These are phyloP conservation scores for Apocheima hispidaria DNA, from an alignment of 2,888 invertebrate species.

Conservation along the genomic window DNA sequence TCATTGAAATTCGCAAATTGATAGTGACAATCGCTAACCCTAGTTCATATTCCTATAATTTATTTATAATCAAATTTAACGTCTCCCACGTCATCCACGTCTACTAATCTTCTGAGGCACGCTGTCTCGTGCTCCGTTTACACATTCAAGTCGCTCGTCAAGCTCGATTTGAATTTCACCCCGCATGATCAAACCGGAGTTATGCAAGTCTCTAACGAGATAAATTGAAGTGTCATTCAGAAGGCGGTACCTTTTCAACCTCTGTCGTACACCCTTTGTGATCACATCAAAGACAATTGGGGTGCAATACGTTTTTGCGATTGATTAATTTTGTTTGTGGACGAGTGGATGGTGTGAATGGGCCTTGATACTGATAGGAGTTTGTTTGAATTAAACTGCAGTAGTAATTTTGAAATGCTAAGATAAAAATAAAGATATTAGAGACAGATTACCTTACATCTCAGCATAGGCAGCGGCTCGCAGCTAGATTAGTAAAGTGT, in stretches of 20 bases:
- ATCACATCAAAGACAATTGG: slow-evolving; percentile 60
- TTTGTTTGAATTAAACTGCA: background rate
- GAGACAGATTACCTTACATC: too few relatives aligned
- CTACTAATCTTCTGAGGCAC: slow-evolving; percentile 32
- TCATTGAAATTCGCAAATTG: too few relatives aligned
- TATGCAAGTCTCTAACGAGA: slow-evolving; percentile 64
- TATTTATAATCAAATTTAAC: background rate
- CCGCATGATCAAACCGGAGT: slow-evolving; percentile 59
- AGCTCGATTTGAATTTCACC: slow-evolving; percentile 66
- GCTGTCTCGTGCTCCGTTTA: slow-evolving; percentile 37
- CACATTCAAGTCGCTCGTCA: slow-evolving; percentile 39
- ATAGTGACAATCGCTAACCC: too few relatives aligned
- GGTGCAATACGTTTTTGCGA: slow-evolving; percentile 34
- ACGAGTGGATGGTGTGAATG: slow-evolving; percentile 17
- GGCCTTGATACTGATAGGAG: slow-evolving; percentile 16
- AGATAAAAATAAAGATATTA: too few relatives aligned
- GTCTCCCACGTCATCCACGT: background rate
- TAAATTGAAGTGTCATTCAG: slow-evolving; percentile 67
- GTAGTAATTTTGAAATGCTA: too few relatives aligned
- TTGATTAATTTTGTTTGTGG: slow-evolving; percentile 36
- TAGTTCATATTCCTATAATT: background rate
- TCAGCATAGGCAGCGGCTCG: too few relatives aligned
- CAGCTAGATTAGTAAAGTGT: too few relatives aligned
- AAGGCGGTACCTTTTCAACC: slow-evolving; percentile 64
- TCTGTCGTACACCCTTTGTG: slow-evolving; percentile 51